Evolutionary conservation across 2,888 invertebrate species (phyloP).

Genomic region (Spisula solida): DNA sequence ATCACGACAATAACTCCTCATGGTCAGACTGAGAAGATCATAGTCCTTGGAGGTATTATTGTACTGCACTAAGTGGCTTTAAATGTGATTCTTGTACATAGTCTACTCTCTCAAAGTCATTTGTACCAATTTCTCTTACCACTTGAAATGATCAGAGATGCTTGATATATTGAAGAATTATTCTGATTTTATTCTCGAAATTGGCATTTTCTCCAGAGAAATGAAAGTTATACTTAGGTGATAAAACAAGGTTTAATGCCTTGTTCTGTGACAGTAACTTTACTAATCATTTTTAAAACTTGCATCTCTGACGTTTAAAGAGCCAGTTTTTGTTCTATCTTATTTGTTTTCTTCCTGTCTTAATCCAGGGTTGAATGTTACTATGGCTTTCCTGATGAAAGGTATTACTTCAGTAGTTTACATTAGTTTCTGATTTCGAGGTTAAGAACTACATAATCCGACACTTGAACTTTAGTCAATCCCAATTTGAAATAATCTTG

Average conservation of each 20-base stretch:
- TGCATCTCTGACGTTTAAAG: neutral
- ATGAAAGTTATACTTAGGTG: conserved; percentile 1
- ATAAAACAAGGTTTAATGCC: neutral
- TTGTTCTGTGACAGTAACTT: neutral
- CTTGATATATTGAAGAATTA: neutral
- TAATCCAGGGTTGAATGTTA: neutral
- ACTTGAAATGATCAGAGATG: conserved; percentile 21
- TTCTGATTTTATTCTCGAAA: neutral
- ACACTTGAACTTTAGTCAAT: neutral
- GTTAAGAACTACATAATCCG: too few species aligned
- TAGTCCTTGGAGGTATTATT: conserved; percentile 81
- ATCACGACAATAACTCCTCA: conserved; percentile 81
- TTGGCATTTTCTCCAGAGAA: neutral
- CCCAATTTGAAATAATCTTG: neutral
- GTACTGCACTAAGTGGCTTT: neutral
- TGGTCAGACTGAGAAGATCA: conserved; percentile 79
- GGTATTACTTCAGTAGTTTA: neutral
- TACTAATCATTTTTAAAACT: neutral
- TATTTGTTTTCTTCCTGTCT: neutral
- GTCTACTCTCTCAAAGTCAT: neutral
- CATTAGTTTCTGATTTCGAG: neutral
- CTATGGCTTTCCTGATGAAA: neutral
- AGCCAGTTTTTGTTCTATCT: neutral
- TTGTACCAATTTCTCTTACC: neutral
- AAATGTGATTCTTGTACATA: neutral